Evolutionary conservation across 2,113 vertebrate species (phyloP), one percentile per base, ranked within the genome.

Genomic region (Ceratotherium simum): DNA sequence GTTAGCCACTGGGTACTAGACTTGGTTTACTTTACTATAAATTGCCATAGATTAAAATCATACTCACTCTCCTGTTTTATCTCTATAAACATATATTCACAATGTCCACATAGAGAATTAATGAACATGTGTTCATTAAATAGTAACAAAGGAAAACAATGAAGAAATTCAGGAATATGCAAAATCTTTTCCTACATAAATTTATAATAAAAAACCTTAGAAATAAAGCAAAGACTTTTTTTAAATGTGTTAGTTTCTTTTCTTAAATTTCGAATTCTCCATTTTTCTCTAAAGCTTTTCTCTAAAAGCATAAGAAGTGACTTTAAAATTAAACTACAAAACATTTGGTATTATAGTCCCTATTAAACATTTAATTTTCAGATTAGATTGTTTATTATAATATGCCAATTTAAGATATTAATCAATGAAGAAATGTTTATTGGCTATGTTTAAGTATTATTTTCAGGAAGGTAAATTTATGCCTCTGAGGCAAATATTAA

Each of bases 311-410:
- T n/a, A 27, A 10, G 4, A 83, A 81, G 10, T 69, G 58, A 84
- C 95, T 95, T 87, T 54, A 75, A 92, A 96, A 82, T 89, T 56
- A 85, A 94, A 36, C 8, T 56, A 65, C 3, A 94, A 69, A 58
- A 62, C 20, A 67, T 62, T 90, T 92, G 16, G 1, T 64, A 90
- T 27, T 80, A 39, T 48, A 81, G 10, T 92, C 23, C 29, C 23
- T 70, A 81, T 69, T 87, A 78, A 85, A 2, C 1, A 76, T 82
- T 84, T 46, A 70, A 56, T 82, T 81, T 87, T 21, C 27, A 75
- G 6, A 83, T 73, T 69, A 87, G 10, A 72, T 73, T 70, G 1
- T 29, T 76, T 91, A 64, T 65, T 91, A 54, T 64, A 83, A 54
- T 83, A 76, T 89, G 11, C 56, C 21, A 87, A 16, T 5, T 0